Conservation (phyloP, 2,888 invertebrate genomes). For the Podabrus alpinus region DNA sequence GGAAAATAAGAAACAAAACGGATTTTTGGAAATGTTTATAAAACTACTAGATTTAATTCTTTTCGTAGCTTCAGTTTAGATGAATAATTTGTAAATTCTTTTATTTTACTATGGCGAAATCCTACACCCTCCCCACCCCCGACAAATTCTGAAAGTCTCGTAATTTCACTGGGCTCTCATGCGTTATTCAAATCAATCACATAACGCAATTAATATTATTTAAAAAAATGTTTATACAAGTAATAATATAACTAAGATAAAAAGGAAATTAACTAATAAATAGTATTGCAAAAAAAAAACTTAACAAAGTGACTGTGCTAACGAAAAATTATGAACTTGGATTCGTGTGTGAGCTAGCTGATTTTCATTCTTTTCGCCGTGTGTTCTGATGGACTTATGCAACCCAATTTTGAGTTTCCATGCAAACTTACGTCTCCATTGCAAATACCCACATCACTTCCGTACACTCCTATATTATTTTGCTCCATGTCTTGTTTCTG, state of each 20-base stretch:
- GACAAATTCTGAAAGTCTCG: background rate
- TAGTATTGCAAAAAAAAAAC: conserved; percentile 8
- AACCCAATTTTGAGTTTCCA: conserved; percentile 45
- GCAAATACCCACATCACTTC: conserved; percentile 44
- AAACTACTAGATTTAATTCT: too few species aligned
- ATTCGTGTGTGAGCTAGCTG: conserved; percentile 52
- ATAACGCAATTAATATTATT: background rate
- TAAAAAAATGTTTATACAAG: background rate
- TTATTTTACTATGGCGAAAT: too few species aligned
- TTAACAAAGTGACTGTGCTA: conserved; percentile 25
- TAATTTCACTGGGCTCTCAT: background rate
- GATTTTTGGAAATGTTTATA: too few species aligned
- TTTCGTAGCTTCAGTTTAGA: too few species aligned
- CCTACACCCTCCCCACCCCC: too few species aligned
- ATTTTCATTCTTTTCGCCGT: conserved; percentile 53
- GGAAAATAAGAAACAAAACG: background rate
- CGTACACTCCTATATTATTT: conserved; percentile 50
- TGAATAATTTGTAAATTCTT: too few species aligned
- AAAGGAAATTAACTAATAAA: conserved; percentile 1
- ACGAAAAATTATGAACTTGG: conserved; percentile 44
- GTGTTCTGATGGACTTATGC: conserved; percentile 52
- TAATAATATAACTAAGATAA: background rate
- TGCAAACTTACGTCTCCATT: conserved; percentile 38
- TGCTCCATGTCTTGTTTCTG: conserved; percentile 54
- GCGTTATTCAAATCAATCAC: background rate